These are phyloP conservation scores for Diadophis punctatus DNA, from an alignment of 2,113 vertebrate genomes.

Conservation along the genomic window DNA sequence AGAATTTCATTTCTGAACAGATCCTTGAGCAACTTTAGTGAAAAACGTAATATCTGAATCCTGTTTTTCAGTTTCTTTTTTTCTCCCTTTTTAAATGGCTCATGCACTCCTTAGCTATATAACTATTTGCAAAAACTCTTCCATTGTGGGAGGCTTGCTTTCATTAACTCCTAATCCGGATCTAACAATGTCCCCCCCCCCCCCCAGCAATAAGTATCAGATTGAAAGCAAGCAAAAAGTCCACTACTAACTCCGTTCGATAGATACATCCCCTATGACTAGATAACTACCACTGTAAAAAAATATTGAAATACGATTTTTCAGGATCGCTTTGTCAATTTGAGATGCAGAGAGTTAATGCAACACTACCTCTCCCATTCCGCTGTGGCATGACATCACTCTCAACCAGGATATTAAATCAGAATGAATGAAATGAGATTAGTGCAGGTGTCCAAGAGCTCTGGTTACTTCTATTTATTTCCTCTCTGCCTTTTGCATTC, in stretches of 20 bases:
- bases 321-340: not conserved
- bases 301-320: not conserved
- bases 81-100: not conserved
- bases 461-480: conserved; percentile 3
- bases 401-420: conserved; percentile 83
- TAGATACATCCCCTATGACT: not conserved
- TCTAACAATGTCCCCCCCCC: not conserved
- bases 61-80: not conserved
- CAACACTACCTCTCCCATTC: conserved; percentile 60
- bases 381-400: conserved; percentile 84
- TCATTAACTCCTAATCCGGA: not conserved
- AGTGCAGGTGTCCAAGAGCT: conserved; percentile 73
- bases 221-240: not conserved
- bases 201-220: not conserved
- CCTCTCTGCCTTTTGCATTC: not conserved
- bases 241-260: not conserved
- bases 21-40: not conserved
- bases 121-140: not conserved
- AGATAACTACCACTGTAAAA: not conserved
- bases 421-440: conserved; percentile 76
- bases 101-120: not conserved
- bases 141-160: not conserved
- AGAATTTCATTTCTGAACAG: conserved; percentile 26
- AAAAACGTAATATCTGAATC: not conserved
- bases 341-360: conserved; percentile 34